phyloP scores from a whole-genome alignment of 2,113 vertebrate species.

The Marmota monax region DNA sequence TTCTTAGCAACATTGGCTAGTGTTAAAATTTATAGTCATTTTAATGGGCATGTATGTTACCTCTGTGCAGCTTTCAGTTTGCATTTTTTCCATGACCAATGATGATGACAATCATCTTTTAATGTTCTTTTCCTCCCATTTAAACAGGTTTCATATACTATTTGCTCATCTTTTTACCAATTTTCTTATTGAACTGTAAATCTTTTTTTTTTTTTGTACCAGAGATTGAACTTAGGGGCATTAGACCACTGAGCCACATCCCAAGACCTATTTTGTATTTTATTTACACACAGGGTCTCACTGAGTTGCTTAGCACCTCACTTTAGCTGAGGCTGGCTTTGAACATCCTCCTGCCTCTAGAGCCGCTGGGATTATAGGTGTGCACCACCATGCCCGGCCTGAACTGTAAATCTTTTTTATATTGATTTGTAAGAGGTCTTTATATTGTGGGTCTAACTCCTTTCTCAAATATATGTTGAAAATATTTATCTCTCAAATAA shows the following conservation, averaged over 20 bases:
- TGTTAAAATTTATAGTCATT: not conserved
- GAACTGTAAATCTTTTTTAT: not conserved
- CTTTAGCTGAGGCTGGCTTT: no score
- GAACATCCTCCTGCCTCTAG: no score
- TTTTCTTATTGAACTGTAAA: not conserved
- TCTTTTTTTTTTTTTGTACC: not conserved
- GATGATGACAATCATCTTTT: not conserved
- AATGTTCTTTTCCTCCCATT: not conserved
- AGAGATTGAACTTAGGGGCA: no score
- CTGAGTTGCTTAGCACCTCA: no score
- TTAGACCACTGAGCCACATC: no score
- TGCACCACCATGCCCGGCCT: no score
- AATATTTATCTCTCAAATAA: not conserved
- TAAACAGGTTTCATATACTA: not conserved
- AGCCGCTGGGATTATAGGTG: no score
- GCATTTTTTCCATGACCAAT: not conserved
- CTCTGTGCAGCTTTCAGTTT: not conserved
- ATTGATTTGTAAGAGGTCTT: not conserved
- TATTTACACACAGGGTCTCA: no score
- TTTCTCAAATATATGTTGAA: not conserved
- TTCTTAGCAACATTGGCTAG: not conserved
- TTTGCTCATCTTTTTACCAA: not conserved
- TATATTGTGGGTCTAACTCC: not conserved
- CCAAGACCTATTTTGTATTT: no score
- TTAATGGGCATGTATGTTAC: not conserved